Percentiles rank a stretch among this genome's conserved stretches.
These are phyloP conservation scores for Drosophila sordidula DNA, from an alignment of 2,888 invertebrate genomes.

Conservation along the genomic window DNA sequence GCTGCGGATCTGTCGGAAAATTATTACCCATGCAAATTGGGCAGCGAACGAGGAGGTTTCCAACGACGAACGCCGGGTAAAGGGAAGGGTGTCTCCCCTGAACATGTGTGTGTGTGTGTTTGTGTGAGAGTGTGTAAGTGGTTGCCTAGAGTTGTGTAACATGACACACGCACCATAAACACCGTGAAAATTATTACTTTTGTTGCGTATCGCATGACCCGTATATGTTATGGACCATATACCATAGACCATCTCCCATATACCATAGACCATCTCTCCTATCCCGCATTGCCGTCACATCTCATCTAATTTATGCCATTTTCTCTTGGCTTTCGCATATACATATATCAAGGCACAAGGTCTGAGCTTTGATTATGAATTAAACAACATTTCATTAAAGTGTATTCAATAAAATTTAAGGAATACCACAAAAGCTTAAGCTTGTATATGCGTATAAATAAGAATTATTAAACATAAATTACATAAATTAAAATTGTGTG, in stretches of 20 bases:
- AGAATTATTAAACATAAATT: no score
- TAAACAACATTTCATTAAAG: background rate
- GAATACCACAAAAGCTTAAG: no score
- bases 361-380: slow-evolving; percentile 6
- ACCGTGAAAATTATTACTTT: slow-evolving; percentile 65
- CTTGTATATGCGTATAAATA: background rate
- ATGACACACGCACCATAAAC: slow-evolving; percentile 72
- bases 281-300: slow-evolving; percentile 56
- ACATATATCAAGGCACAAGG: no score
- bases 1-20: slow-evolving; percentile 47
- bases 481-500: no score
- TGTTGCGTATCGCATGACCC: slow-evolving; percentile 40
- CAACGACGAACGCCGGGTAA: slow-evolving; percentile 8
- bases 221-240: slow-evolving; percentile 27
- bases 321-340: no score
- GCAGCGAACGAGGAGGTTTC: slow-evolving; percentile 45
- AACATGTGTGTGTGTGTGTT: slow-evolving; percentile 1
- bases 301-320: slow-evolving; percentile 57
- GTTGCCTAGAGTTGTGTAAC: slow-evolving; percentile 66
- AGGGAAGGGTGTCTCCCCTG: slow-evolving; percentile 35
- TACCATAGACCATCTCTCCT: background rate
- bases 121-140: slow-evolving; percentile 26
- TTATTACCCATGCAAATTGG: slow-evolving; percentile 81
- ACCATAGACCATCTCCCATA: slow-evolving; percentile 4
- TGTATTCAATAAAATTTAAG: no score